Percentiles rank a stretch among this genome's conserved stretches.
Conservation (phyloP, 2,797 vertebrate species). For the Mus caroli region DNA sequence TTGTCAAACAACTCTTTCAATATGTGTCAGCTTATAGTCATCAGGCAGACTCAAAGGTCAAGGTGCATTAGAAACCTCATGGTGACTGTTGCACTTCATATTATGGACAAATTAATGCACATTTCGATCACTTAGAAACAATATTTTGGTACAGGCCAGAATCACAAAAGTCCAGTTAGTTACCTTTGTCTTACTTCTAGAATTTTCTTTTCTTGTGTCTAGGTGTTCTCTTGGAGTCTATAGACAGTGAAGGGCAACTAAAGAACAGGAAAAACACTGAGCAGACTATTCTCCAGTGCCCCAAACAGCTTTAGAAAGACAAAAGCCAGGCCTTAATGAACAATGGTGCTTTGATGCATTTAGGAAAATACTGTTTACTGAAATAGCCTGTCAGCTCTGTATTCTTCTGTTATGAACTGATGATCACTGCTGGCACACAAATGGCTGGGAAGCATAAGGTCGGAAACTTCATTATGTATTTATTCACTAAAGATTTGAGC, state of each 20-base stretch:
- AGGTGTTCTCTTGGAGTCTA: neutral
- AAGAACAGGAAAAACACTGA: neutral
- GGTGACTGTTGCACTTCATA: neutral
- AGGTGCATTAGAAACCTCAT: neutral
- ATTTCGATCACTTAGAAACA: neutral
- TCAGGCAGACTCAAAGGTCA: neutral
- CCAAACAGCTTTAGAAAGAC: neutral
- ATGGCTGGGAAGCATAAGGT: neutral
- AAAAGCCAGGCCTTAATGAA: neutral
- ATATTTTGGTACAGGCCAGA: neutral
- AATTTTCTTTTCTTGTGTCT: neutral
- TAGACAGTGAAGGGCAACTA: neutral
- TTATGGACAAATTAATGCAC: neutral
- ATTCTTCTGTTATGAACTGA: neutral
- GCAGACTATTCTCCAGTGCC: neutral
- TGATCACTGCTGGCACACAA: neutral
- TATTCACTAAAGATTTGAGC: constrained; percentile 38
- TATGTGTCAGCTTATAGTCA: neutral
- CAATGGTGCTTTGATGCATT: neutral
- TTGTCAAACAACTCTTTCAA: neutral
- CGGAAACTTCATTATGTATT: constrained; percentile 51
- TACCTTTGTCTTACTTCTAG: neutral
- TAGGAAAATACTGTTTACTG: neutral
- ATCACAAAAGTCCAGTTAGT: neutral
- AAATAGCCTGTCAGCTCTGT: neutral